A percentile compares a stretch with the other conserved stretches of the same genome.
phyloP scores from a whole-genome alignment of 1,140 invertebrate species.

The Bombyx mori region ASM3026992v2 NC_085132.1:2782501-2783000 shows the following conservation, averaged over 20 bases:
- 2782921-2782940: conserved; percentile 20
- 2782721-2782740: too few relatives aligned
- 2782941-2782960: conserved; percentile 31
- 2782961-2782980: conserved; percentile 33
- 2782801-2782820: too few relatives aligned
- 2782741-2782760: too few relatives aligned
- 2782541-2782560: conserved; percentile 4
- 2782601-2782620: conserved; percentile 42
- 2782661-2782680: conserved; percentile 60
- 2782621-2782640: conserved; percentile 39
- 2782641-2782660: conserved; percentile 53
- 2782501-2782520: neutral
- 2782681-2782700: conserved; percentile 45
- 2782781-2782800: too few relatives aligned
- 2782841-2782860: too few relatives aligned
- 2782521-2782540: neutral
- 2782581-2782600: conserved; percentile 34
- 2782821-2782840: too few relatives aligned
- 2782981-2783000: conserved; percentile 14
- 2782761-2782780: too few relatives aligned
- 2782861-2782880: conserved; percentile 1
- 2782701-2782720: neutral
- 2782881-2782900: neutral
- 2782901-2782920: neutral
- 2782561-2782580: conserved; percentile 4